Percentiles rank a stretch among this genome's conserved stretches.
Evolutionary conservation across 2,113 vertebrate species (phyloP).

Genomic region (Pomatostomus ruficeps): DNA sequence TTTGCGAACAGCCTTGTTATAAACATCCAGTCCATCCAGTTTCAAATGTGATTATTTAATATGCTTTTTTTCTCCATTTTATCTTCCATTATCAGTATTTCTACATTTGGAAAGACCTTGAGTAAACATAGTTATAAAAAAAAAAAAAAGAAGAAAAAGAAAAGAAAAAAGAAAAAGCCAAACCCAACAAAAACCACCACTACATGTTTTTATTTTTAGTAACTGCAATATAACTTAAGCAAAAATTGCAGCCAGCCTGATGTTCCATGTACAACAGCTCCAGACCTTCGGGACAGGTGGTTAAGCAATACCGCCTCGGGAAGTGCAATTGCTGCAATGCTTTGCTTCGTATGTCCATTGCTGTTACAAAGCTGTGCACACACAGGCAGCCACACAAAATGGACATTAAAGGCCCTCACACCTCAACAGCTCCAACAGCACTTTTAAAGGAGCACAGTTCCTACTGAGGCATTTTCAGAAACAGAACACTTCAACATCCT

Average conservation of each 20-base stretch:
- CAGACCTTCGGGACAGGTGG: neutral
- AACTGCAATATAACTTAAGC: neutral
- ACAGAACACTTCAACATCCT: neutral
- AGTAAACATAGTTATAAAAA: neutral
- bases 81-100: neutral
- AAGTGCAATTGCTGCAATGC: neutral
- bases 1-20: neutral
- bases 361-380: neutral
- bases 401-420: neutral
- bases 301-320: rapidly evolving
- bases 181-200: neutral
- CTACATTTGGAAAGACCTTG: neutral
- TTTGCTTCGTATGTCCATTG: neutral
- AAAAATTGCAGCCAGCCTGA: neutral
- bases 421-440: neutral
- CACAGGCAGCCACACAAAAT: neutral
- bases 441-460: neutral
- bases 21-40: neutral
- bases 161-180: neutral
- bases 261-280: neutral
- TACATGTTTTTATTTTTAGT: neutral
- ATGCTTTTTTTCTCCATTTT: neutral
- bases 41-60: neutral
- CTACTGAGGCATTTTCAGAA: neutral
- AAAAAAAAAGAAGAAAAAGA: neutral